Conservation (phyloP, 2,888 invertebrate genomes). For the Ophioninae sp. region DNA sequence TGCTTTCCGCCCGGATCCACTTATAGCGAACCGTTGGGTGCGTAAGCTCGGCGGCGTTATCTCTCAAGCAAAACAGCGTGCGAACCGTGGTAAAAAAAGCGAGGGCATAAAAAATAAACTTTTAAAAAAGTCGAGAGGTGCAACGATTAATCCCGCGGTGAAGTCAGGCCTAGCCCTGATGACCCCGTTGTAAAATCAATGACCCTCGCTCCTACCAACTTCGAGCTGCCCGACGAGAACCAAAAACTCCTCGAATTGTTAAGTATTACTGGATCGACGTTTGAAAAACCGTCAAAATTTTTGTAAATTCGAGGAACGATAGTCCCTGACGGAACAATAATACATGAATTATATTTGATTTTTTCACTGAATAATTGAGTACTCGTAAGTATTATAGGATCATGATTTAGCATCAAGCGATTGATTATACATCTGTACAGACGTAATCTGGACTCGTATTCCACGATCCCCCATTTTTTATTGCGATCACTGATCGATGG, state of each 20-base stretch:
- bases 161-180: constrained; percentile 37
- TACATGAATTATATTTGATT: too few species aligned
- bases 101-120: not conserved
- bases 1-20: constrained; percentile 1
- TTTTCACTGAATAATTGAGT: too few species aligned
- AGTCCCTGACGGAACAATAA: too few species aligned
- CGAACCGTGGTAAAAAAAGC: constrained; percentile 28
- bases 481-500: constrained; percentile 11
- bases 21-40: not conserved
- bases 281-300: too few species aligned
- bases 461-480: too few species aligned
- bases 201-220: constrained; percentile 26
- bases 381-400: too few species aligned
- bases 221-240: constrained; percentile 5
- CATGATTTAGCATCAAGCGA: too few species aligned
- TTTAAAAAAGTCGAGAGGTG: constrained; percentile 8
- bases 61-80: constrained; percentile 10
- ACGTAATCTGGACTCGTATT: too few species aligned
- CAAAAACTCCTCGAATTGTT: constrained; percentile 16
- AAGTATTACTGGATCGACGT: too few species aligned
- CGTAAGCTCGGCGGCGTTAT: constrained; percentile 12
- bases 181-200: constrained; percentile 37
- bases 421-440: too few species aligned
- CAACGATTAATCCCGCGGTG: constrained; percentile 29
- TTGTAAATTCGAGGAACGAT: too few species aligned